Base-by-base conservation (phyloP, 2,888 invertebrate species). In the Coremacera marginata region DNA sequence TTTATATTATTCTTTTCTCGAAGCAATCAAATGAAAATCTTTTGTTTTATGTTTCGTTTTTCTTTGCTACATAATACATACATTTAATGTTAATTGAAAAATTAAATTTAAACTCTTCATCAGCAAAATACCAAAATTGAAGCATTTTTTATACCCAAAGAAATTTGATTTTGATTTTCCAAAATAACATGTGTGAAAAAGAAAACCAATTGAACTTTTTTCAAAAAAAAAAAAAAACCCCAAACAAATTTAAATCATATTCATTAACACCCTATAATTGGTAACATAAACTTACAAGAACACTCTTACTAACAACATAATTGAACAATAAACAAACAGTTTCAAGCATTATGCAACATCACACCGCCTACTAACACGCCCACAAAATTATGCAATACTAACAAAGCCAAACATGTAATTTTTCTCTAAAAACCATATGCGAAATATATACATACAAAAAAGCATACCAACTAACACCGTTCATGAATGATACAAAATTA, bases 121-220 rank as follows among this genome's bases (percentile, higher is more conserved):
- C 55, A 9, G 63, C 62, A 57, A 67, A n/a, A 27, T 49, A 65
- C 76, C 49, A 67, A 37, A 70, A 75, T 74, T 75, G 34, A n/a
- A 60, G 37, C 31, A 27, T 65, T 75, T 37, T 74, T 76, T 67
- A 49, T 19, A 62, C 52, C 34, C n/a, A 81, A 71, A 81, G 88
- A 87, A 87, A 88, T 88, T 87, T 87, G 85, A 85, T 87, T 87
- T 87, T 88, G 89, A 86, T 88, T 85, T 83, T 82, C 76, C 80
- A 81, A 82, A 80, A 70, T 60, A 71, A 73, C 78, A 44, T 1
- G 0, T 1, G 0, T 2, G 8, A 37, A 11, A 7, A 44, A 44
- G 1, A 44, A 1, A 71, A 82, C 63, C 52, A 62, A 76, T 52
- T 76, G 77, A 55, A 80, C 77, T 63, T 22, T 68, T 51, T 51